Conservation (phyloP, 2,113 vertebrate genomes). For the Reinhardtius hippoglossoides region DNA sequence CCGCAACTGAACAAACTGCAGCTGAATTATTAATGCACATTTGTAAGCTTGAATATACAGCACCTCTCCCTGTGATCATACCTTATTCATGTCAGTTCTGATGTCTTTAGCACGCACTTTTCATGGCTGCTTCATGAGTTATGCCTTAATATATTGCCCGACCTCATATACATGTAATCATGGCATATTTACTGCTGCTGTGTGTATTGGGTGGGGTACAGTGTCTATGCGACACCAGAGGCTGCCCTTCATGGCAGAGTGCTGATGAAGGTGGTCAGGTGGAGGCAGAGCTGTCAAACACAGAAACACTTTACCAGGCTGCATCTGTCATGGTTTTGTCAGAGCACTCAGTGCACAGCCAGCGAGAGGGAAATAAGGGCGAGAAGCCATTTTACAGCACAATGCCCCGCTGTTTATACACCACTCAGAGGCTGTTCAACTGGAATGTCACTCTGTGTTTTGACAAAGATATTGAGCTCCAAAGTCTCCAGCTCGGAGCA, state of each 20-base stretch:
- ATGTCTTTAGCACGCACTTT: slow-evolving; percentile 13
- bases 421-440: slow-evolving; percentile 22
- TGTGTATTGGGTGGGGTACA: too few relatives aligned
- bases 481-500: slow-evolving; percentile 14
- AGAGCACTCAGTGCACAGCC: slow-evolving; percentile 35
- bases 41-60: slow-evolving; percentile 47
- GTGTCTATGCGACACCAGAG: neutral
- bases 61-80: slow-evolving; percentile 34
- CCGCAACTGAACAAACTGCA: slow-evolving; percentile 49
- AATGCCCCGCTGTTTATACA: slow-evolving; percentile 43
- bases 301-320: slow-evolving; percentile 29
- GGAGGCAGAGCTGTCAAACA: slow-evolving; percentile 51
- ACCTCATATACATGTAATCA: neutral
- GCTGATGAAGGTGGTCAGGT: slow-evolving; percentile 51
- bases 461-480: slow-evolving; percentile 43
- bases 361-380: slow-evolving; percentile 29
- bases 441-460: slow-evolving; percentile 31
- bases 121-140: neutral
- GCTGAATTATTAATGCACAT: slow-evolving; percentile 63
- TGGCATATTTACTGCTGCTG: neutral
- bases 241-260: slow-evolving; percentile 3
- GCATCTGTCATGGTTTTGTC: slow-evolving; percentile 53
- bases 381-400: slow-evolving; percentile 49
- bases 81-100: slow-evolving; percentile 13
- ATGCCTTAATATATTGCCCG: neutral